Evolutionary conservation across 1,140 invertebrate genomes (phyloP), one percentile per base, ranked within the genome.

Genomic region (Bathynomus jamesi): DNA sequence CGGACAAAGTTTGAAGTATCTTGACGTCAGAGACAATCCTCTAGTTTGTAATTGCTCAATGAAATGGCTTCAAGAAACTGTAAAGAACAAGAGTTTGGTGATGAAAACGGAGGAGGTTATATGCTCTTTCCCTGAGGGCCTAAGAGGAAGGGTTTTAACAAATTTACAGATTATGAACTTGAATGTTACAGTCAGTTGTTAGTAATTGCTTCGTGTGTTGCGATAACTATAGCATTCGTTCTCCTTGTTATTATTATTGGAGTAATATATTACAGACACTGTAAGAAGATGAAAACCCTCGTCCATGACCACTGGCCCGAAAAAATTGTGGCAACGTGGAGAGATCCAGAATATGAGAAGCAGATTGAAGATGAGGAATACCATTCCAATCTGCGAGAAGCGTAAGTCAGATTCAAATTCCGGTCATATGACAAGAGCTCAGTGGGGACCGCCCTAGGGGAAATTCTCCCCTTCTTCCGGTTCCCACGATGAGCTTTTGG

Each of bases 1-100:
- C 21, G 76, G 67, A 63, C 28, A 25, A 31, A 61, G 67, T 31
- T 64, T 82, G 60, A 72, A 79, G 61, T 74, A 67, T 28, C 70
- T 83, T 25, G 81, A 82, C 74, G 84, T 94, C 27, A 88, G 89
- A 28, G 90, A 90, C 17, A 94, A 94, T 83, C 92, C 91, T 0
- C 85, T 94, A 62, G 84, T 89, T 67, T 95, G 93, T 82, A 94
- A 94, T 82, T 95, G 93, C 79, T 92, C 91, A 21, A 81, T 94
- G 65, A 84, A 90, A 60, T 95, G 92, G 92, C 82, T 76, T 40
- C 72, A 74, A 31, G 75, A 74, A 11, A 72, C 75, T 13, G 70
- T 66, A 7, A 40, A 29, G 21, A 75, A 75, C 68, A 70, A 65
- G 28, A 76, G 69, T 25, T 28, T 76, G 29, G 65, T 65, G n/a